Conservation (phyloP, 2,113 vertebrate species). For the Fulmarus glacialis region DNA sequence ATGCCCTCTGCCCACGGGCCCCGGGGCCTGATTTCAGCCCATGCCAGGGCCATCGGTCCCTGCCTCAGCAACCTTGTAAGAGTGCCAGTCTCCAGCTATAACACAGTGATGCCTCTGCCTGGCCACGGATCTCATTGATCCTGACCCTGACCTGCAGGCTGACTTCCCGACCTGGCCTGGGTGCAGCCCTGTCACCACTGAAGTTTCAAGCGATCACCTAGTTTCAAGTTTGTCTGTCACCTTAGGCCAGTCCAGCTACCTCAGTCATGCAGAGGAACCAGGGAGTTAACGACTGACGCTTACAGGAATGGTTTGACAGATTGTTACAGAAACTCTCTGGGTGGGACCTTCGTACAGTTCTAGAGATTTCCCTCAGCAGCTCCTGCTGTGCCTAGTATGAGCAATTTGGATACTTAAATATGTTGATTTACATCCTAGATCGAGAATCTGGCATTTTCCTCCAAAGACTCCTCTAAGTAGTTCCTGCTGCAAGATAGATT, state of each 20-base stretch:
- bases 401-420: not conserved
- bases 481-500: not conserved
- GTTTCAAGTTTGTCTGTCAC: not conserved
- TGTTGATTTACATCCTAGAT: not conserved
- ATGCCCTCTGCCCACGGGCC: rapidly evolving
- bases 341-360: not conserved
- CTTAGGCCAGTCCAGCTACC: not conserved
- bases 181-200: not conserved
- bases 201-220: not conserved
- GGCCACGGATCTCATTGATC: not conserved
- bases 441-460: not conserved
- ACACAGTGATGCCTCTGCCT: not conserved
- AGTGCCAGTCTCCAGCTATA: not conserved
- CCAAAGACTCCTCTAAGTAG: not conserved
- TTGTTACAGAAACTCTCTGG: not conserved
- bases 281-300: not conserved
- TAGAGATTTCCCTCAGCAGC: not conserved
- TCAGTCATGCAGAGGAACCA: not conserved
- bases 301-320: not conserved
- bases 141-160: not conserved
- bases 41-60: not conserved
- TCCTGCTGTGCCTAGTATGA: not conserved
- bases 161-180: not conserved
- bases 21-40: not conserved
- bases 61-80: not conserved